Percentiles rank a stretch among this genome's conserved stretches.
phyloP scores from a whole-genome alignment of 2,113 vertebrate species.

The Neopipo cinnamomea region DNA sequence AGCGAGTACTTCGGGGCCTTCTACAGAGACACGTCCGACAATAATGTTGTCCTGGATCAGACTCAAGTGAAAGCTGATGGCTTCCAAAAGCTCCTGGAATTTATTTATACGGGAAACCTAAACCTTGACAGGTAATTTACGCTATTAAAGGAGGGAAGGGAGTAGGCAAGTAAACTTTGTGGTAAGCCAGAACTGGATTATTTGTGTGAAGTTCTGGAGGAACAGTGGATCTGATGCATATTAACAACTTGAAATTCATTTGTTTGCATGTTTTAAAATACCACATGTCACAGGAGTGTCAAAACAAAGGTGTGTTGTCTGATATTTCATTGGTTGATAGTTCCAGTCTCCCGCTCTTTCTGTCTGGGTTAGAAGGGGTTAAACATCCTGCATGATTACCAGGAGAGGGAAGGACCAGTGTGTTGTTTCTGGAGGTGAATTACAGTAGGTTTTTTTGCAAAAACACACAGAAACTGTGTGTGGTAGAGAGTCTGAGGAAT shows the following conservation, averaged over 20 bases:
- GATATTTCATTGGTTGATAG: background rate
- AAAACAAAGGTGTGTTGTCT: background rate
- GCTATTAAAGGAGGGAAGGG: background rate
- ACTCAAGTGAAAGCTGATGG: conserved; percentile 86
- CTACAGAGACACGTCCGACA: conserved; percentile 78
- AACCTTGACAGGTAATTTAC: conserved; percentile 86
- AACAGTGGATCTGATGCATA: background rate
- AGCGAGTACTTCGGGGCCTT: conserved; percentile 90
- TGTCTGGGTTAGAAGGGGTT: background rate
- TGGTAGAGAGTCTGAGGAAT: background rate
- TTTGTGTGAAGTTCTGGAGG: background rate
- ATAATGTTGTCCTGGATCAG: conserved; percentile 84
- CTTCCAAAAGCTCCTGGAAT: conserved; percentile 93
- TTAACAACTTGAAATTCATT: background rate
- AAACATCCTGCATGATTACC: background rate
- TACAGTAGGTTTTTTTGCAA: background rate
- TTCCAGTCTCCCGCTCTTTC: background rate
- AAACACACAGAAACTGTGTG: background rate
- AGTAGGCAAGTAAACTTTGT: background rate
- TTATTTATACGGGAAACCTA: conserved; percentile 92
- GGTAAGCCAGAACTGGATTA: background rate
- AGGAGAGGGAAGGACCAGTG: background rate
- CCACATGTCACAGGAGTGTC: fast-evolving
- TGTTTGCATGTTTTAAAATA: background rate
- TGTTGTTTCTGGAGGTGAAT: background rate